Evolutionary conservation across 2,888 invertebrate genomes (phyloP).

Genomic region (Archaeoteleia sp.): DNA sequence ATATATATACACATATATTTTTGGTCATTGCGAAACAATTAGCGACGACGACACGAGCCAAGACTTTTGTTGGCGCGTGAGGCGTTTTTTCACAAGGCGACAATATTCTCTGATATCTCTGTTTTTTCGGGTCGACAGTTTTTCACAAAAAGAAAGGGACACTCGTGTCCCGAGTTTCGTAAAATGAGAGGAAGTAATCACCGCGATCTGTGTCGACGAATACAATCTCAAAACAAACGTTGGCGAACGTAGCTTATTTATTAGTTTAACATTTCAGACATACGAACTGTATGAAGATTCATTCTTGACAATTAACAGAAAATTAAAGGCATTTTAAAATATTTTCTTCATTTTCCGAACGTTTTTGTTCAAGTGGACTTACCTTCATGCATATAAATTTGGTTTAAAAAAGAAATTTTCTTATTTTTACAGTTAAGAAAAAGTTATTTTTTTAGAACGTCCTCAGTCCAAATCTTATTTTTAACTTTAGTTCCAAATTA

Average conservation of each 20-base stretch:
- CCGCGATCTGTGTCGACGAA: constrained; percentile 41
- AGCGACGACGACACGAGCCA: constrained; percentile 67
- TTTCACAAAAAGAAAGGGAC: constrained; percentile 22
- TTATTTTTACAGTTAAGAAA: too few relatives aligned
- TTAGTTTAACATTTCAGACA: too few relatives aligned
- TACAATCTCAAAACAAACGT: neutral
- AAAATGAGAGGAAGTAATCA: constrained; percentile 3
- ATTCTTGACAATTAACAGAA: too few relatives aligned
- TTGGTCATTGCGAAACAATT: constrained; percentile 71
- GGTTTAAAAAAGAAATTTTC: too few relatives aligned
- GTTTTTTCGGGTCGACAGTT: constrained; percentile 59
- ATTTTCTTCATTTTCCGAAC: too few relatives aligned
- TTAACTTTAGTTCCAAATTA: too few relatives aligned
- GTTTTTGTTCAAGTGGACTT: too few relatives aligned
- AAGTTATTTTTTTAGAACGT: too few relatives aligned
- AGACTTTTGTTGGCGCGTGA: constrained; percentile 70
- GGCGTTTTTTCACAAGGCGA: constrained; percentile 72
- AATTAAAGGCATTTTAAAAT: too few relatives aligned
- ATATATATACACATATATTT: constrained; percentile 73
- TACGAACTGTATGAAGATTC: too few relatives aligned
- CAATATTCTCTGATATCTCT: constrained; percentile 72
- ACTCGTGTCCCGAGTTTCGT: constrained; percentile 13
- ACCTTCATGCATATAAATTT: too few relatives aligned
- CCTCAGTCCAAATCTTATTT: too few relatives aligned
- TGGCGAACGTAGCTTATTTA: constrained; percentile 8